Conservation (phyloP, 2,888 invertebrate genomes). For the Drosophila paramelanica region DNA sequence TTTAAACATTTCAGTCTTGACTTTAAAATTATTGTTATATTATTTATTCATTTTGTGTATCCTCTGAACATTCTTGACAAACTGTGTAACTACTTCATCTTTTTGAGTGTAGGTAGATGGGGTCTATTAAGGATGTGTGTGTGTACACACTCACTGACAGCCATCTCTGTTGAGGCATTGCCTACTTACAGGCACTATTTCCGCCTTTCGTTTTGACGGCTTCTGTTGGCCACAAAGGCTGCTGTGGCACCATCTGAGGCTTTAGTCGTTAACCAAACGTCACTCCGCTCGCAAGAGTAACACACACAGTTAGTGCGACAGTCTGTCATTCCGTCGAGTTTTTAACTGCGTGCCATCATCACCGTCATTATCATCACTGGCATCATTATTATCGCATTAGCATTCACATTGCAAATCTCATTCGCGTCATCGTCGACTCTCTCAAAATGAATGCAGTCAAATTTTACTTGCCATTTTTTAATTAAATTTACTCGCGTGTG, state of each 20-base stretch:
- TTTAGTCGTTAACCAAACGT: slow-evolving; percentile 68
- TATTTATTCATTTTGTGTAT: no score
- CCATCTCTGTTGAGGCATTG: slow-evolving; percentile 29
- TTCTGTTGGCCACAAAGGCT: slow-evolving; percentile 52
- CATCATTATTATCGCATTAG: slow-evolving; percentile 31
- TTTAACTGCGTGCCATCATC: slow-evolving; percentile 24
- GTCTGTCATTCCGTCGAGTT: slow-evolving; percentile 12
- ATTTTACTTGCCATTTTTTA: slow-evolving; percentile 76
- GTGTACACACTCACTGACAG: background rate
- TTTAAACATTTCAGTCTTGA: no score
- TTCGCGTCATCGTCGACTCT: slow-evolving; percentile 30
- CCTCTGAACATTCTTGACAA: no score
- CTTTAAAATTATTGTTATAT: no score
- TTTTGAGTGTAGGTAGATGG: background rate
- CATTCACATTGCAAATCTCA: slow-evolving; percentile 36
- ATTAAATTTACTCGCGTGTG: slow-evolving; percentile 65
- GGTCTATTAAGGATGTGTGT: background rate
- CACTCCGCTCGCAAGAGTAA: slow-evolving; percentile 57
- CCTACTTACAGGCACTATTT: slow-evolving; percentile 79
- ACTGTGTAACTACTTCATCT: background rate
- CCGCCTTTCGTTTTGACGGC: slow-evolving; percentile 72
- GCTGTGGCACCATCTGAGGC: slow-evolving; percentile 61
- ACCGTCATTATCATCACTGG: slow-evolving; percentile 26
- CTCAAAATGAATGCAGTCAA: slow-evolving; percentile 74
- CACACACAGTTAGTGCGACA: slow-evolving; percentile 23